These are phyloP conservation scores for Drosophila watanabei DNA, from an alignment of 1,140 invertebrate species.

Conservation along the genomic window DNA sequence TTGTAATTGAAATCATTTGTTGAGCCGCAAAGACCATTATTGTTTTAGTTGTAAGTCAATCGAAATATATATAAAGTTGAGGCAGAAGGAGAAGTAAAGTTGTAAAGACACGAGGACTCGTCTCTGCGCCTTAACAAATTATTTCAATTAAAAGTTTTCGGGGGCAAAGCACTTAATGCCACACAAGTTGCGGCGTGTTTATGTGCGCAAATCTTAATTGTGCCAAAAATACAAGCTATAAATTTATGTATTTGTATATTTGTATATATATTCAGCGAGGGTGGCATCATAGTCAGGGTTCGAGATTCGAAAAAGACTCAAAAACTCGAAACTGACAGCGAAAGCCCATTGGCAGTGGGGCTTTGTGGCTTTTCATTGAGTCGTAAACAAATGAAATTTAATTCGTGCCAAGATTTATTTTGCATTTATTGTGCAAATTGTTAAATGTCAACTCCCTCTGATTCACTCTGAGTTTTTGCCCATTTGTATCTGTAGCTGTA, in stretches of 20 bases:
- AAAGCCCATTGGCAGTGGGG: slow-evolving; percentile 69
- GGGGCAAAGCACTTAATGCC: slow-evolving; percentile 74
- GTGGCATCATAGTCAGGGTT: no score
- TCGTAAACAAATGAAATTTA: slow-evolving; percentile 79
- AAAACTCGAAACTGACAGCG: slow-evolving; percentile 37
- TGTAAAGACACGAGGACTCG: slow-evolving; percentile 14
- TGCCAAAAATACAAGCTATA: slow-evolving; percentile 71
- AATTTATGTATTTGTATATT: slow-evolving; percentile 54
- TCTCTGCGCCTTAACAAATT: slow-evolving; percentile 64
- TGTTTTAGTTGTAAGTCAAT: slow-evolving; percentile 35
- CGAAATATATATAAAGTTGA: not conserved
- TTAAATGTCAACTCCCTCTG: slow-evolving; percentile 32
- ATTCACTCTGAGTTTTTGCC: not conserved
- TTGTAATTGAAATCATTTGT: slow-evolving; percentile 37
- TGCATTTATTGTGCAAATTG: slow-evolving; percentile 68
- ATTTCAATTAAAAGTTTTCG: slow-evolving; percentile 81
- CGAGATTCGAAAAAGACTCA: no score
- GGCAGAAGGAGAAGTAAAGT: not conserved
- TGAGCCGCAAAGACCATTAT: slow-evolving; percentile 21
- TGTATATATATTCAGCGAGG: slow-evolving; percentile 10
- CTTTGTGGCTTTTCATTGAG: slow-evolving; percentile 80
- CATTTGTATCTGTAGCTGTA: slow-evolving; percentile 2
- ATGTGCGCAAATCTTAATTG: slow-evolving; percentile 80
- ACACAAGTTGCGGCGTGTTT: slow-evolving; percentile 74
- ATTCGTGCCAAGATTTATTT: slow-evolving; percentile 69